A percentile compares a stretch with the other conserved stretches of the same genome.
Conservation (phyloP, 2,113 vertebrate species). For the Phalacrocorax brasilianus region DNA sequence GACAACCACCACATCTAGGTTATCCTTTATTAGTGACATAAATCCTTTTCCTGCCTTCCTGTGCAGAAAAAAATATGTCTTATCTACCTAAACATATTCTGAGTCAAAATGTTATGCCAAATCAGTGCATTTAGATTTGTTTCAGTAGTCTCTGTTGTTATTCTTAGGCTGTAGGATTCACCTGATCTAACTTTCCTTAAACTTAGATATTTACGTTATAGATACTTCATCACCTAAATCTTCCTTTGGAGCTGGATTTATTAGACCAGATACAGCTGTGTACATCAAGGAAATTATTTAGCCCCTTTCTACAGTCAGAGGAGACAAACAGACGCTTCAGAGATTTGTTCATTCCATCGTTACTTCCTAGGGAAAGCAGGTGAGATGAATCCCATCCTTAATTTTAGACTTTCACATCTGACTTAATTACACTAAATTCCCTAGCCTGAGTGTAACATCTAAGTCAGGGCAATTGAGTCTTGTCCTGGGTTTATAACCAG, state of each 20-base stretch:
- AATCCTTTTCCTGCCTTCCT: background rate
- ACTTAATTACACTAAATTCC: background rate
- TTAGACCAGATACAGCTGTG: background rate
- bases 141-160: background rate
- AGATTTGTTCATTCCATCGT: background rate
- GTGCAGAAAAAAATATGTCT: background rate
- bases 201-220: background rate
- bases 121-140: background rate
- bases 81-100: background rate
- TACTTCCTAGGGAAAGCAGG: background rate
- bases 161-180: background rate
- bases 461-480: background rate
- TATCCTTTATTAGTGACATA: background rate
- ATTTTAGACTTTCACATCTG: background rate
- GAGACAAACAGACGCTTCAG: background rate
- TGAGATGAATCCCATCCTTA: background rate
- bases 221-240: background rate
- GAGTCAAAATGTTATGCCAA: background rate
- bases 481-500: background rate
- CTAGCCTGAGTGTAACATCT: background rate
- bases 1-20: background rate
- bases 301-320: background rate
- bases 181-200: background rate
- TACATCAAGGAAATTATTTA: background rate
- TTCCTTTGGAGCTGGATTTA: background rate